Conservation (phyloP, 2,888 invertebrate species). For the Eledone cirrhosa region DNA sequence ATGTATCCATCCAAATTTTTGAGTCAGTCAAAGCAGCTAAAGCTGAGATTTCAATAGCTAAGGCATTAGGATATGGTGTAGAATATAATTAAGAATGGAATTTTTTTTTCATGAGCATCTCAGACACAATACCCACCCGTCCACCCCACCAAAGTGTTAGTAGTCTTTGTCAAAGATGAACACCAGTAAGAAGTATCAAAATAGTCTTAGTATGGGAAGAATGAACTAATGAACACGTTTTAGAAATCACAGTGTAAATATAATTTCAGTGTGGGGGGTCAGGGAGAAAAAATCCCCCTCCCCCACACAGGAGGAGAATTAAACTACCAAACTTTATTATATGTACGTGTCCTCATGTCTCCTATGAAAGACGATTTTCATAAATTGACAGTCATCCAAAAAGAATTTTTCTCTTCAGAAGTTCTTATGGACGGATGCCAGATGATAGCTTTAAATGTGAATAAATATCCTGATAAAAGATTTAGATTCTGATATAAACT, state of each 20-base stretch:
- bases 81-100: conserved; percentile 24
- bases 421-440: conserved; percentile 28
- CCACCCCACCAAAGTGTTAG: conserved; percentile 8
- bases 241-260: neutral
- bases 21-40: conserved; percentile 16
- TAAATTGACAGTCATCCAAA: conserved; percentile 24
- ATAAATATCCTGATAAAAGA: conserved; percentile 23
- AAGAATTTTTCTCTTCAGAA: conserved; percentile 23
- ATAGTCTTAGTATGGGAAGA: conserved; percentile 2
- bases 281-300: neutral
- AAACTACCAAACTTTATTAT: conserved; percentile 24
- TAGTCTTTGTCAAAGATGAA: neutral
- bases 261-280: neutral
- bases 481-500: conserved; percentile 20
- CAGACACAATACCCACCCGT: neutral
- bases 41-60: conserved; percentile 19
- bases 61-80: conserved; percentile 16
- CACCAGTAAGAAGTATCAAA: conserved; percentile 8
- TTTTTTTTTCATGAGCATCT: neutral
- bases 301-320: conserved; percentile 9
- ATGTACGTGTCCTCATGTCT: conserved; percentile 22
- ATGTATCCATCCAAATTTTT: too few relatives aligned
- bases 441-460: conserved; percentile 23
- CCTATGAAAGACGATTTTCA: conserved; percentile 27
- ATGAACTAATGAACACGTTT: conserved; percentile 23